Base-by-base conservation (phyloP, 2,888 invertebrate species). In the Trachelus troglodyta region DNA sequence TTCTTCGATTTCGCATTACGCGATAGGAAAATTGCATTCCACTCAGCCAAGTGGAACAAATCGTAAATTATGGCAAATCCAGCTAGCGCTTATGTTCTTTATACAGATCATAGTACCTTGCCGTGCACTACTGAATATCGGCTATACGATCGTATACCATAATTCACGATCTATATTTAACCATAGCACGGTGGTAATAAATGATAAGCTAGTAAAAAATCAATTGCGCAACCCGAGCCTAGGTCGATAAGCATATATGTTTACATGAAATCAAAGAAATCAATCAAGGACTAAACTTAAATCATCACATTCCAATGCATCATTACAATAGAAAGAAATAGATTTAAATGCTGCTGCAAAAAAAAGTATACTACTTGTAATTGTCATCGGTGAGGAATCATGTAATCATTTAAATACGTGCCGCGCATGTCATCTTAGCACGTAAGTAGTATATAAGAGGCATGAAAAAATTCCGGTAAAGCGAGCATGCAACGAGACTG, bases 391-490 rank as follows among this genome's bases (percentile, higher is more conserved):
- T 9, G 56, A 23, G 56, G 9, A 56, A 23, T 56, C 56, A 56
- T 56, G 56, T 56, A 56, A 56, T 56, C 56, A 23, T 56, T 56
- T 23, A 6, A 56, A 56, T 73, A 75, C 77, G 80, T 75, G 78
- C 73, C 34, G 34, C 69, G 79, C 56, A 34, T 80, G 73, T 76
- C 76, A 37, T 76, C 33, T 56, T 56, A 9, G 79, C 74, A 74
- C 75, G 73, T 81, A 79, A 78, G 73, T 77, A 76, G 75, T 77
- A 76, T 78, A 69, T 77, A 79, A 76, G 73, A 79, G 79, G 79
- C 80, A 75, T 79, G 80, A 76, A 75, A 81, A 81, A 80, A 77
- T 77, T 79, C 75, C 75, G 74, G 75, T 77, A 81, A 56, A 56
- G 23, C 56, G 56, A 56, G 56, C 56, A 23, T 69, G 77, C 33